Evolutionary conservation across 2,797 vertebrate species (phyloP).

Genomic region (Megalops cyprinoides): DNA sequence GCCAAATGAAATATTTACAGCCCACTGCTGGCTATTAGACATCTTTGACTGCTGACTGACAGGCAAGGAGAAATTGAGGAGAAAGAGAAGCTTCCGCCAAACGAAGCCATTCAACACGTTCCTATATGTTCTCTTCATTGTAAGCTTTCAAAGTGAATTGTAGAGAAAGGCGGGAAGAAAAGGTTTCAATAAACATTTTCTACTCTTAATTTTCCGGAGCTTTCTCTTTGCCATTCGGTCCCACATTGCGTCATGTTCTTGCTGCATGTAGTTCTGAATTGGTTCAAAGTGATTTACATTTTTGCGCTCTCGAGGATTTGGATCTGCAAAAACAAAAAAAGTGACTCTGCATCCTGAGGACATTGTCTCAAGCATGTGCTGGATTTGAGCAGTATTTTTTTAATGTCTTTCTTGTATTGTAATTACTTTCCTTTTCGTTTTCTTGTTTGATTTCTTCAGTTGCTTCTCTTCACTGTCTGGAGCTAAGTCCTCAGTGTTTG

Average conservation of each 20-base stretch:
- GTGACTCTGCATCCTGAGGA: no score
- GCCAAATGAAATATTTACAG: constrained; percentile 5
- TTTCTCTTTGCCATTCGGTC: background rate
- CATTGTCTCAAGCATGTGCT: no score
- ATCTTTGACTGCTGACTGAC: constrained; percentile 5
- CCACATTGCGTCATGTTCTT: background rate
- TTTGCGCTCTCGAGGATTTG: no score
- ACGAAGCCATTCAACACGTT: background rate
- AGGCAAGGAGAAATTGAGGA: background rate
- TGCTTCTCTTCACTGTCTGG: no score
- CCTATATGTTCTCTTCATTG: background rate
- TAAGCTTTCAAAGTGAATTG: background rate
- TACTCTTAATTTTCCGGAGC: background rate
- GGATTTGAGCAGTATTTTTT: no score
- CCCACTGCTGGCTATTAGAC: background rate
- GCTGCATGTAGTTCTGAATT: background rate
- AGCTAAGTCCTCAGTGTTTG: no score
- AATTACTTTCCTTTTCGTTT: no score
- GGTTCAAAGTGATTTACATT: background rate
- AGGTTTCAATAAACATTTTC: background rate
- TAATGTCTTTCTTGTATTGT: no score
- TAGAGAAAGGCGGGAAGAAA: background rate
- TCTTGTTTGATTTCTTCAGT: no score
- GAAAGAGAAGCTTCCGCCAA: background rate
- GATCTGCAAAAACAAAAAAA: no score